These are phyloP conservation scores for Lysandra bellargus DNA, from an alignment of 2,888 invertebrate genomes.

Conservation along the genomic window DNA sequence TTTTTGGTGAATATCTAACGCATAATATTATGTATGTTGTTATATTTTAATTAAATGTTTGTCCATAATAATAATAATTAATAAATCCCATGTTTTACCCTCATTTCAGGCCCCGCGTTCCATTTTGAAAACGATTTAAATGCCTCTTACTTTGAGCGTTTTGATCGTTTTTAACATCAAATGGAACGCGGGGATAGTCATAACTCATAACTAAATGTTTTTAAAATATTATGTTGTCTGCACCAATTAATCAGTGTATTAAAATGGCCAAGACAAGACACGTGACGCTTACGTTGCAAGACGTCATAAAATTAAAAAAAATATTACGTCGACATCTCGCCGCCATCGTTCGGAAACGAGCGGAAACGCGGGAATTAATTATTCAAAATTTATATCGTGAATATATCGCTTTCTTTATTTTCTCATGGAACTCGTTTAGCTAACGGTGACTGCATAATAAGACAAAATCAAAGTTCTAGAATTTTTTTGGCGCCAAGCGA, in stretches of 20 bases:
- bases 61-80: too few relatives aligned
- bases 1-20: too few relatives aligned
- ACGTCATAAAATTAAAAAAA: background rate
- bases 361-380: constrained; percentile 29
- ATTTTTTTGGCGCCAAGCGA: background rate
- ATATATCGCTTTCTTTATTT: constrained; percentile 21
- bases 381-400: constrained; percentile 24
- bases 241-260: background rate
- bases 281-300: background rate
- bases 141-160: too few relatives aligned
- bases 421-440: constrained; percentile 17
- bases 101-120: background rate
- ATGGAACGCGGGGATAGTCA: too few relatives aligned
- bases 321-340: background rate
- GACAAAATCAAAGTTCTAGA: background rate
- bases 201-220: too few relatives aligned
- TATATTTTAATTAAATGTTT: too few relatives aligned
- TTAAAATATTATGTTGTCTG: too few relatives aligned
- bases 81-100: background rate
- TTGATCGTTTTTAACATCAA: too few relatives aligned
- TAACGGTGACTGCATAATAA: constrained; percentile 21
- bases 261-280: background rate
- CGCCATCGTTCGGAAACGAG: constrained; percentile 20
- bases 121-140: too few relatives aligned
- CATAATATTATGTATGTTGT: too few relatives aligned